phyloP scores from a whole-genome alignment of 2,113 vertebrate genomes.

The Anoura caudifer region DNA sequence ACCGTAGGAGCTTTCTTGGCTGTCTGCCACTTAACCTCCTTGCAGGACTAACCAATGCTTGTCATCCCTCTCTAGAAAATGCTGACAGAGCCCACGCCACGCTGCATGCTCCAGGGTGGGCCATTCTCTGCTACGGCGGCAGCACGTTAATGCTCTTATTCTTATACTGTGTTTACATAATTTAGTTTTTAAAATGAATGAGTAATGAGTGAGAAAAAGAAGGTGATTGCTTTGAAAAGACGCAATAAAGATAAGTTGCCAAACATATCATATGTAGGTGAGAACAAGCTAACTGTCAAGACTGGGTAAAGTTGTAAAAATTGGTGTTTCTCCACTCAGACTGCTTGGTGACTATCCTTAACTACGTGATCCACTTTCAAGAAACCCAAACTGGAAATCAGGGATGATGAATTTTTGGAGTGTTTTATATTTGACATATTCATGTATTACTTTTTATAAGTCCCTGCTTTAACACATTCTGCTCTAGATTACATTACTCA shows the following conservation, averaged over 20 bases:
- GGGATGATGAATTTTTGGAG: neutral
- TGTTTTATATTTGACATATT: conserved; percentile 18
- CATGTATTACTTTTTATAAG: neutral
- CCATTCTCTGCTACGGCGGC: fast-evolving
- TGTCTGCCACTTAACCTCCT: neutral
- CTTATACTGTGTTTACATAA: neutral
- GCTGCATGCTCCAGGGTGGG: neutral
- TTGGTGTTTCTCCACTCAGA: neutral
- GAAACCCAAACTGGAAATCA: neutral
- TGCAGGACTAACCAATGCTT: neutral
- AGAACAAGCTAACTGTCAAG: neutral
- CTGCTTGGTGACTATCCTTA: neutral
- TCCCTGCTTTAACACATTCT: neutral
- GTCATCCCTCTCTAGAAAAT: neutral
- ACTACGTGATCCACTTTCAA: neutral
- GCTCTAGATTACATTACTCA: neutral
- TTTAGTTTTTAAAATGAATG: neutral
- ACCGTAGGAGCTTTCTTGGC: neutral
- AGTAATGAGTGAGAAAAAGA: neutral
- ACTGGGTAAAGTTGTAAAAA: neutral
- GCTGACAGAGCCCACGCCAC: neutral
- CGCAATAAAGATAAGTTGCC: neutral
- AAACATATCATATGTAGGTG: neutral
- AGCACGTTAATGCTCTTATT: fast-evolving
- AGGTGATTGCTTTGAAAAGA: neutral